phyloP scores from a whole-genome alignment of 2,888 invertebrate species.

The Quadroppia sp. region DNA sequence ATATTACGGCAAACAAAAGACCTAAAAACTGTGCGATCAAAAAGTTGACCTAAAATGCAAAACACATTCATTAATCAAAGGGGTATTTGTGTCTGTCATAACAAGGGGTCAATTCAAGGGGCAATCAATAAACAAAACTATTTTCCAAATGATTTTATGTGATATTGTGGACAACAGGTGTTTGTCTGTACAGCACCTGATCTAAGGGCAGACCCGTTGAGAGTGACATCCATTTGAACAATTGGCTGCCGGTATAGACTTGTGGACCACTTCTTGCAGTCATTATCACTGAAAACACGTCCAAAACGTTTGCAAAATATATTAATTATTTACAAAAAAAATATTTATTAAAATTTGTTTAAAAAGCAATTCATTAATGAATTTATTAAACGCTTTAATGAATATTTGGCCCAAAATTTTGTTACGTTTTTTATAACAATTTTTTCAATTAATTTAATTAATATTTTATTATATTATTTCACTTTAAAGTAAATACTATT shows the following conservation, averaged over 20 bases:
- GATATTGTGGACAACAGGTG: neutral
- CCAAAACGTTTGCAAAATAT: neutral
- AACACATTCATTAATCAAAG: neutral
- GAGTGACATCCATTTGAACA: slow-evolving; percentile 6
- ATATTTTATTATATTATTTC: no score
- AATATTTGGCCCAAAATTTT: neutral
- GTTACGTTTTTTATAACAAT: neutral
- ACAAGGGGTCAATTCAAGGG: neutral
- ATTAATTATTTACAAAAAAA: neutral
- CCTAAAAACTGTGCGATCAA: slow-evolving; percentile 46
- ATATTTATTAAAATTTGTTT: neutral
- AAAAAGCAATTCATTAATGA: neutral
- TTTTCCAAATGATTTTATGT: no score
- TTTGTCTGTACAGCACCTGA: slow-evolving; percentile 41
- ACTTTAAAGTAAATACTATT: no score
- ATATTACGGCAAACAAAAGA: slow-evolving; percentile 45
- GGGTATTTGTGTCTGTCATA: no score
- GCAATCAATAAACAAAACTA: no score
- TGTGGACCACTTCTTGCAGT: slow-evolving; percentile 33
- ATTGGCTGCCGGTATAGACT: slow-evolving; percentile 27
- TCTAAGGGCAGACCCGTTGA: slow-evolving; percentile 45
- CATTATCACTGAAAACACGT: neutral
- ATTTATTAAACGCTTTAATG: neutral
- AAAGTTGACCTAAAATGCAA: slow-evolving; percentile 45
- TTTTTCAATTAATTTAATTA: neutral